phyloP scores from a whole-genome alignment of 2,113 vertebrate genomes.

The Stegastes partitus region DNA sequence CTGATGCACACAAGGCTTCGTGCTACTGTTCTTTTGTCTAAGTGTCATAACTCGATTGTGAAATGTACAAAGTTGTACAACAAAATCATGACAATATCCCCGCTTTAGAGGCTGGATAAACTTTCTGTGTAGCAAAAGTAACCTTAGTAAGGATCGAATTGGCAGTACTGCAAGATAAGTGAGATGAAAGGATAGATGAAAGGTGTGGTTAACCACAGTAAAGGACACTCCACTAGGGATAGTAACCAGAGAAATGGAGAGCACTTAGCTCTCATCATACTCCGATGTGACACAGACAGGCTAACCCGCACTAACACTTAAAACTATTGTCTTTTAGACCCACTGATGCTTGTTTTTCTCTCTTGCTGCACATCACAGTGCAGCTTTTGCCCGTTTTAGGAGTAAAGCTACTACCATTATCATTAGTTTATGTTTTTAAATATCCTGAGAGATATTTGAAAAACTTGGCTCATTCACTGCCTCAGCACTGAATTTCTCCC shows the following conservation, averaged over 20 bases:
- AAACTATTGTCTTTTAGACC: slow-evolving; percentile 31
- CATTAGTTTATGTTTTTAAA: no score
- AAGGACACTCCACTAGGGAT: slow-evolving; percentile 61
- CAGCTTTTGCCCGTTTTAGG: no score
- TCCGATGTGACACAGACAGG: slow-evolving; percentile 50
- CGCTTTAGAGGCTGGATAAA: rapidly evolving
- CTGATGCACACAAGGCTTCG: not conserved
- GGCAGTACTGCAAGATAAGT: slow-evolving; percentile 48
- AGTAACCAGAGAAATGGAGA: slow-evolving; percentile 58
- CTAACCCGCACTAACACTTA: slow-evolving; percentile 10
- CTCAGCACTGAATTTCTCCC: no score
- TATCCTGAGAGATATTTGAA: no score
- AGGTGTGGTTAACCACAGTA: slow-evolving; percentile 69
- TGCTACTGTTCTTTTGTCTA: not conserved
- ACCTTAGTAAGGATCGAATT: slow-evolving; percentile 34
- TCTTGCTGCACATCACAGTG: not conserved
- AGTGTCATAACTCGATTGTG: not conserved
- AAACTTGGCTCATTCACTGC: no score
- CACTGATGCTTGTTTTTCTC: not conserved
- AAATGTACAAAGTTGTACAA: slow-evolving; percentile 20
- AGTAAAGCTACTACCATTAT: no score
- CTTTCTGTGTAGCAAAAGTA: slow-evolving; percentile 9
- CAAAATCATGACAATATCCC: not conserved
- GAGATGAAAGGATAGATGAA: slow-evolving; percentile 73
- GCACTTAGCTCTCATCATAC: slow-evolving; percentile 66